phyloP scores from a whole-genome alignment of 2,888 invertebrate genomes.

The Omphaloscelis lunosa region DNA sequence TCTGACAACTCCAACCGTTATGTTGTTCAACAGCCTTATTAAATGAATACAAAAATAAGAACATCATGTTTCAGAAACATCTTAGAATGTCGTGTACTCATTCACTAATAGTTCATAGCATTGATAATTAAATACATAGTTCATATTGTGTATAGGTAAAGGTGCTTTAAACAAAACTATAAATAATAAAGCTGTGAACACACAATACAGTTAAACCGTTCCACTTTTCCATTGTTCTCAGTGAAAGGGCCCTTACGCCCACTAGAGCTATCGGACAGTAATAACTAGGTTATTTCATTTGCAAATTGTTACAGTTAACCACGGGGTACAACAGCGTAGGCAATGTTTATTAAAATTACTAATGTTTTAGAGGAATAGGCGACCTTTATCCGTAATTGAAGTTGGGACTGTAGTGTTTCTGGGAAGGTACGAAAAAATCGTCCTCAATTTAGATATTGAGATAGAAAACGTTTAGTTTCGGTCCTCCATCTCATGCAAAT shows the following conservation, averaged over 20 bases:
- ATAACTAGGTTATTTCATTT: constrained; percentile 65
- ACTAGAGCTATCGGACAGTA: constrained; percentile 52
- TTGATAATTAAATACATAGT: not conserved
- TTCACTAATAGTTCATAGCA: not conserved
- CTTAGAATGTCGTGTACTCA: not conserved
- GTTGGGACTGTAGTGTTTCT: not conserved
- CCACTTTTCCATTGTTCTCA: constrained; percentile 67
- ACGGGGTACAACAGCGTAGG: constrained; percentile 30
- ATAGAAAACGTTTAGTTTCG: not conserved
- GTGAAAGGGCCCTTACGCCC: constrained; percentile 66
- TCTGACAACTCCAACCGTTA: not conserved
- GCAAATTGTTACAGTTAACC: constrained; percentile 58
- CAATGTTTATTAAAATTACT: constrained; percentile 20
- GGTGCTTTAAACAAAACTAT: constrained; percentile 34
- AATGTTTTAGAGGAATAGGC: not conserved
- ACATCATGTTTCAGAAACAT: not conserved
- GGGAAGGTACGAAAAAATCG: not conserved
- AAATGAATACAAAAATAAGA: not conserved
- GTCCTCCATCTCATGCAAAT: not conserved
- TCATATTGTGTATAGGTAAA: not conserved
- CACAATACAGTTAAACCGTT: constrained; percentile 62
- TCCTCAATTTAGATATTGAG: not conserved
- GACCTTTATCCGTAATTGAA: not conserved
- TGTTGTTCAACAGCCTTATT: not conserved
- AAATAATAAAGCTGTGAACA: constrained; percentile 62